Evolutionary conservation across 37 sponge, comb jelly and placozoan genomes (phyloP), one percentile per base, ranked within the genome.

Genomic region (Aplysina aerophoba): DNA sequence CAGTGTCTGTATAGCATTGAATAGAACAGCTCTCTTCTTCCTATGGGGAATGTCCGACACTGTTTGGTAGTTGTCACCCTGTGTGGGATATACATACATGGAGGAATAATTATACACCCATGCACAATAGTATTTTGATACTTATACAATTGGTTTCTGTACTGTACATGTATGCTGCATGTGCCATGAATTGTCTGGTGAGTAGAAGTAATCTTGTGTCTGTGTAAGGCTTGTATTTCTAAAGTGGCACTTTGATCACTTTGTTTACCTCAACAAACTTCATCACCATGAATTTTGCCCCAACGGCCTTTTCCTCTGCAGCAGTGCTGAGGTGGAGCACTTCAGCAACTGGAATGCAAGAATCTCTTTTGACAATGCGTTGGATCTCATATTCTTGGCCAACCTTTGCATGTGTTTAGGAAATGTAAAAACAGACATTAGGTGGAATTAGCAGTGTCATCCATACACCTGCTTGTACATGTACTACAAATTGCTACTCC

Each of bases 221-320:
- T n/a, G n/a, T n/a, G n/a, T n/a, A n/a, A n/a, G n/a, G n/a, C n/a
- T n/a, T n/a, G n/a, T n/a, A n/a, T n/a, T n/a, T n/a, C n/a, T n/a
- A n/a, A n/a, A n/a, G n/a, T n/a, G n/a, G n/a, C n/a, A n/a, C n/a
- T n/a, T n/a, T n/a, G n/a, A n/a, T n/a, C n/a, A n/a, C n/a, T 8
- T 11, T 44, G 50, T 33, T 5, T 31, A 69, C 71, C 71, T 69
- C 71, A 30, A 69, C 71, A 69, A 69, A 69, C 1, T 1, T 69
- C 71, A 69, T 69, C 28, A 69, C 34, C 35, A 69, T 69, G 34
- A 69, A 69, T 30, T 69, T 69, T 1, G 71, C 34, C 13, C 71
- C 71, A 1, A 69, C 71, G 34, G 30, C 71, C 30, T 12, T 1
- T 4, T 16, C 30, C 34, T 69, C 71, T 4, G 13, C 71, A n/a